Conservation (phyloP, 2,888 invertebrate genomes). For the Pristionchus entomophagus region DNA sequence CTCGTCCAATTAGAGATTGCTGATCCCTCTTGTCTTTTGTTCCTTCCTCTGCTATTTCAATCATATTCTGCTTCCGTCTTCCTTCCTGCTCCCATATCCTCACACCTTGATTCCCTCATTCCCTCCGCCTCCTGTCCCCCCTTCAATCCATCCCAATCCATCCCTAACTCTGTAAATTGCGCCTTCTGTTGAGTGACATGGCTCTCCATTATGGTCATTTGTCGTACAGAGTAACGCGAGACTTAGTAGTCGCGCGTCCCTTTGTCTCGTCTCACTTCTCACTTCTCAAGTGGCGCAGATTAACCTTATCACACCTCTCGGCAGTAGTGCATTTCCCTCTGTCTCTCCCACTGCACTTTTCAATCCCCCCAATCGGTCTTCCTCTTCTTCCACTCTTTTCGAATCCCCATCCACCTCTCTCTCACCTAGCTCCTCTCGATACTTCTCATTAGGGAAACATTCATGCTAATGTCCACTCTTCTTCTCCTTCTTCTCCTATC, state of each 20-base stretch:
- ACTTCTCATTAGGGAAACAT: slow-evolving; percentile 45
- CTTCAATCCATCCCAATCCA: background rate
- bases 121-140: background rate
- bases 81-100: background rate
- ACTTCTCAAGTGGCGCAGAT: background rate
- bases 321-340: slow-evolving; percentile 9
- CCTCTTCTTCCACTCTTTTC: background rate
- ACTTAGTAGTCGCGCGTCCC: background rate
- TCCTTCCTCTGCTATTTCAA: background rate
- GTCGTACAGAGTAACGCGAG: background rate
- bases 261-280: background rate
- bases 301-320: slow-evolving; percentile 42
- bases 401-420: background rate
- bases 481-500: background rate
- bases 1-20: background rate
- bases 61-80: background rate
- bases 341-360: background rate
- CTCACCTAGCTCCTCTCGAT: background rate
- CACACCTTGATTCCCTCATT: slow-evolving; percentile 30
- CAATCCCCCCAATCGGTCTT: background rate
- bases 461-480: slow-evolving; percentile 12
- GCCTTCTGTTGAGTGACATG: slow-evolving; percentile 33
- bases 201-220: slow-evolving; percentile 7
- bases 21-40: background rate
- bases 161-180: slow-evolving; percentile 24